Evolutionary conservation across 1,140 invertebrate species (phyloP).

Genomic region (Chlorops oryzae): DNA sequence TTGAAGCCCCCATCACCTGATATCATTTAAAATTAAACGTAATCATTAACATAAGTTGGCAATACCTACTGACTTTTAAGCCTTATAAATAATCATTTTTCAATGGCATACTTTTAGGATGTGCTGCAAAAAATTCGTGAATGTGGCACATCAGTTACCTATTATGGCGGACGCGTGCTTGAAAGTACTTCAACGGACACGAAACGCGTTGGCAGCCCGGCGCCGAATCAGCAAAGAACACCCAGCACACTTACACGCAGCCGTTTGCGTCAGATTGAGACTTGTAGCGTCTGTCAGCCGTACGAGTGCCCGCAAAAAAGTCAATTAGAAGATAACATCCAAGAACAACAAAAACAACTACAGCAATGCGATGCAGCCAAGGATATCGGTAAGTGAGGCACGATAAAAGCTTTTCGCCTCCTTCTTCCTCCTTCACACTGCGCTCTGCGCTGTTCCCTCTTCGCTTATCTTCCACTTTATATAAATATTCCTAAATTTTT

Average conservation of each 20-base stretch:
- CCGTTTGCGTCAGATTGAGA: conserved; percentile 6
- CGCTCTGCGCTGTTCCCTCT: too few species aligned
- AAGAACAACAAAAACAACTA: background rate
- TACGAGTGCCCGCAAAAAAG: conserved; percentile 3
- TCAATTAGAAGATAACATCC: conserved; percentile 1
- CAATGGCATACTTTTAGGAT: too few species aligned
- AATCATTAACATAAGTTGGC: too few species aligned
- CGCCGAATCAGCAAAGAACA: conserved; percentile 19
- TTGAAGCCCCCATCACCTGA: too few species aligned
- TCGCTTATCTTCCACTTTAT: too few species aligned
- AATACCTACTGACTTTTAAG: too few species aligned
- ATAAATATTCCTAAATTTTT: too few species aligned
- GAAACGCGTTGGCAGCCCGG: conserved; percentile 30
- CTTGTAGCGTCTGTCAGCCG: conserved; percentile 11
- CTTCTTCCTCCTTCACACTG: too few species aligned
- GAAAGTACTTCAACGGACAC: conserved; percentile 59
- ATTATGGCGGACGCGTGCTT: conserved; percentile 76
- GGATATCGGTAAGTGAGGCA: too few species aligned
- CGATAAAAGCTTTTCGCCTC: too few species aligned
- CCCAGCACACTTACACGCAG: conserved; percentile 11
- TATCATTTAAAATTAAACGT: too few species aligned
- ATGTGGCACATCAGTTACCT: conserved; percentile 77
- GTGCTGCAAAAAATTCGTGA: conserved; percentile 80
- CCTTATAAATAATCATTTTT: background rate
- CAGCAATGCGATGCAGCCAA: background rate